phyloP scores from a whole-genome alignment of 2,113 vertebrate species.

The Channa maculata region DNA sequence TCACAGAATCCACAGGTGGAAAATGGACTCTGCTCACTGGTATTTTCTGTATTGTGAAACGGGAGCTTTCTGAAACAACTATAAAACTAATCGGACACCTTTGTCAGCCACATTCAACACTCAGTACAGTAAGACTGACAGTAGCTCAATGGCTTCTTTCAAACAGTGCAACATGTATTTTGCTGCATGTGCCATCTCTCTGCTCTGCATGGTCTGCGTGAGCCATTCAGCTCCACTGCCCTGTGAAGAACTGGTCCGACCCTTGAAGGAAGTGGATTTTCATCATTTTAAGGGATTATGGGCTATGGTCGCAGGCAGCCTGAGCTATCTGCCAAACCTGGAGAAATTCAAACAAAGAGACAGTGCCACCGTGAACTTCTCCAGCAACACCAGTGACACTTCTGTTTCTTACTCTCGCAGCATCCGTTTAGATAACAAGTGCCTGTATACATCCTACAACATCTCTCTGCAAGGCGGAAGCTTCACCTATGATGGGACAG shows the following conservation, averaged over 20 bases:
- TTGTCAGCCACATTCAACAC: background rate
- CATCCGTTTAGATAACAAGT: background rate
- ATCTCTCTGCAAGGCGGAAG: constrained; percentile 52
- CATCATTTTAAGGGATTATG: constrained; percentile 42
- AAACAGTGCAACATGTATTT: constrained; percentile 31
- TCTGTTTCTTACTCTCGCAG: constrained; percentile 13
- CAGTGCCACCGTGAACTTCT: constrained; percentile 36
- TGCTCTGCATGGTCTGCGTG: constrained; percentile 25
- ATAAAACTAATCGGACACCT: constrained; percentile 10
- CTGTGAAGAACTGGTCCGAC: constrained; percentile 50
- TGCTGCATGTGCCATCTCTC: background rate
- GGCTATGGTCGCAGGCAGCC: constrained; percentile 52
- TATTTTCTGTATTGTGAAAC: constrained; percentile 28
- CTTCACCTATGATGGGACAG: constrained; percentile 47
- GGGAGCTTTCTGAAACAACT: background rate
- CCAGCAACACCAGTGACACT: constrained; percentile 16
- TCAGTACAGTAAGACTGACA: background rate
- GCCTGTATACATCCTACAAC: constrained; percentile 8
- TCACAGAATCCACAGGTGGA: constrained; percentile 7
- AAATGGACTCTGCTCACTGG: constrained; percentile 2
- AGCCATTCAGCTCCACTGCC: constrained; percentile 42
- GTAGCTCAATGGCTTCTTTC: background rate
- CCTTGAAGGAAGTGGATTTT: constrained; percentile 16
- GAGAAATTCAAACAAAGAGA: constrained; percentile 50
- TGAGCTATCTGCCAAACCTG: constrained; percentile 27